Conservation (phyloP, 2,888 invertebrate genomes). For the Fissipunctia ypsillon region DNA sequence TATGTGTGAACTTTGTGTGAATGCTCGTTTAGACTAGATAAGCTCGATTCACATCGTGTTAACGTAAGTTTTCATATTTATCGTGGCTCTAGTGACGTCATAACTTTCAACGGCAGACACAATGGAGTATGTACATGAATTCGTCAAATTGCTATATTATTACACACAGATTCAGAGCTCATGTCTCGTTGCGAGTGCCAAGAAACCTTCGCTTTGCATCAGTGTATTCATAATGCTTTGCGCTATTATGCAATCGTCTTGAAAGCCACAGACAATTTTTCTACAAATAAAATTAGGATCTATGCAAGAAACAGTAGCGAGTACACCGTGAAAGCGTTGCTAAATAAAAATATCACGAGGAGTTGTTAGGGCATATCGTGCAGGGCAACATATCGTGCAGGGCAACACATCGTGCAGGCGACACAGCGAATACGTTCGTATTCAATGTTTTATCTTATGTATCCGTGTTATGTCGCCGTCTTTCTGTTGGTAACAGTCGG, state of each 20-base stretch:
- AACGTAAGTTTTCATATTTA: neutral
- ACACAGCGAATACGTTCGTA: neutral
- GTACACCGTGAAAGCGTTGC: neutral
- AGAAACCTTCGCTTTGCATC: constrained; percentile 17
- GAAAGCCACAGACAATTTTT: neutral
- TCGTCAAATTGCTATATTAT: neutral
- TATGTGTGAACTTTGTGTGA: neutral
- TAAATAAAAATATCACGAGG: neutral
- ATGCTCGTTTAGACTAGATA: neutral
- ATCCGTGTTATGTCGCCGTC: neutral
- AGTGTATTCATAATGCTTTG: constrained; percentile 10
- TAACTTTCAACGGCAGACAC: neutral
- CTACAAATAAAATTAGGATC: neutral
- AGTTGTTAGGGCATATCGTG: neutral
- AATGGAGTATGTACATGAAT: neutral
- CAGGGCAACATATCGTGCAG: constrained; percentile 1
- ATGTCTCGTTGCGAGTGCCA: neutral
- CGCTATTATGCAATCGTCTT: constrained; percentile 6
- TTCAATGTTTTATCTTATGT: neutral
- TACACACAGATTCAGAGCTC: neutral
- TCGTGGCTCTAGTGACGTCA: neutral
- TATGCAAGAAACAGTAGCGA: constrained; percentile 16
- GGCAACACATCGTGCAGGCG: neutral
- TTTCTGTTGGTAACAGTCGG: neutral
- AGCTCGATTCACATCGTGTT: constrained; percentile 1